Evolutionary conservation across 1,140 invertebrate species (phyloP).

Genomic region (Halictus rubicundus): DNA sequence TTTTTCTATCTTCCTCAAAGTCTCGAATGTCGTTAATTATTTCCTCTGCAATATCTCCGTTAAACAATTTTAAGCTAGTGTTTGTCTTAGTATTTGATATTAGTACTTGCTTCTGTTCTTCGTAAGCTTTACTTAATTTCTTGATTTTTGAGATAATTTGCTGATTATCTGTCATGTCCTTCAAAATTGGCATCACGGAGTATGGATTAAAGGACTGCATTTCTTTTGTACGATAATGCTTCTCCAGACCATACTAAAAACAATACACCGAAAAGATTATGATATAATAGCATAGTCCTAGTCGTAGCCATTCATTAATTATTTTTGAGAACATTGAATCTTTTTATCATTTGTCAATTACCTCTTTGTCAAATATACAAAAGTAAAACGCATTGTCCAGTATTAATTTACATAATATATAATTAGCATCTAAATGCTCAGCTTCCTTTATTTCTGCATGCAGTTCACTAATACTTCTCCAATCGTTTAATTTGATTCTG

Average conservation of each 20-base stretch:
- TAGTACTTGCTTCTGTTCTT: slow-evolving; percentile 56
- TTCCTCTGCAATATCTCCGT: slow-evolving; percentile 57
- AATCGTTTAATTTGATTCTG: slow-evolving; percentile 70
- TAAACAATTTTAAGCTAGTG: slow-evolving; percentile 61
- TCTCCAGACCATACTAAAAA: slow-evolving; percentile 72
- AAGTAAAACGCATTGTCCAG: slow-evolving; percentile 69
- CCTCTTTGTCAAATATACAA: slow-evolving; percentile 71
- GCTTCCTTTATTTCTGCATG: slow-evolving; percentile 66
- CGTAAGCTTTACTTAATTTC: slow-evolving; percentile 66
- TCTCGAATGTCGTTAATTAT: slow-evolving; percentile 54
- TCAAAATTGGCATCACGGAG: slow-evolving; percentile 63
- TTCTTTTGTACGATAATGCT: slow-evolving; percentile 55
- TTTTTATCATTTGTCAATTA: slow-evolving; percentile 49
- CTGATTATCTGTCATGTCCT: slow-evolving; percentile 54
- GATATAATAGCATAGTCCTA: neutral
- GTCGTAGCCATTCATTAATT: neutral
- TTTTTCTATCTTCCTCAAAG: slow-evolving; percentile 28
- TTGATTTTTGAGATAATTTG: slow-evolving; percentile 58
- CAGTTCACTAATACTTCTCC: slow-evolving; percentile 67
- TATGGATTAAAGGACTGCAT: slow-evolving; percentile 52
- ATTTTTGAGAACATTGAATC: neutral
- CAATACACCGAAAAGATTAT: slow-evolving; percentile 11
- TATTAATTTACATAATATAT: slow-evolving; percentile 75
- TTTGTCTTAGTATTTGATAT: slow-evolving; percentile 2
- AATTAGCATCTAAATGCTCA: slow-evolving; percentile 75